Evolutionary conservation across 2,113 vertebrate species (phyloP), one percentile per base, ranked within the genome.

Genomic region (Sarotherodon lohbergeri): DNA sequence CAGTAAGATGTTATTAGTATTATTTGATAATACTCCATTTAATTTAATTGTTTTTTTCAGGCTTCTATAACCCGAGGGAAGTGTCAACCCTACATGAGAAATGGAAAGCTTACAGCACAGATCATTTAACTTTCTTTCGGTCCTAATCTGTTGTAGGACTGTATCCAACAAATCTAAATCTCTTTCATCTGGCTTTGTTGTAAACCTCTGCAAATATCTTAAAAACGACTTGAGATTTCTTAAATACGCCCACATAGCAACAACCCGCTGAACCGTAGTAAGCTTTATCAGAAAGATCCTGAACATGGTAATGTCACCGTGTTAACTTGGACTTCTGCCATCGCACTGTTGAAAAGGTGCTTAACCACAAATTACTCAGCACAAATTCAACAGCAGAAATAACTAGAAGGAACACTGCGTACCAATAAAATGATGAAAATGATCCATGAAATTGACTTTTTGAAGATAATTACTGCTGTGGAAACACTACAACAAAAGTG

Each of bases 21-120:
- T 91, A 92, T 92, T 92, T 93, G 86, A 94, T 93, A 93, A 92
- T 86, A 91, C 89, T 91, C 46, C 91, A 92, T 95, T 91, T 90
- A 90, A 48, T 93, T 91, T 76, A 9, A 12, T 90, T 87, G 84
- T 89, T 87, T 89, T 94, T 94, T 85, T 85, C 89, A 91, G 91
- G 86, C 87, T 22, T 89, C 84, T 81, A 84, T 78, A 89, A 83
- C 87, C 82, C 2, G 11, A 73, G 86, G 89, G 89, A 48, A 80
- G 46, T 59, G 55, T 68, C 48, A 24, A 80, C 82, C 84, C 55
- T 13, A 19, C 36, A 93, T 91, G 90, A 91, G 91, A 93, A 92
- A 87, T 79, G 82, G 84, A 91, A 88, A 93, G 87, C 82, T 92
- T 83, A 92, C 93, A 89, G 85, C 52, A 68, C 61, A 81, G 84